Conservation (phyloP, 2,888 invertebrate genomes). For the Caenorhabditis auriculariae region DNA sequence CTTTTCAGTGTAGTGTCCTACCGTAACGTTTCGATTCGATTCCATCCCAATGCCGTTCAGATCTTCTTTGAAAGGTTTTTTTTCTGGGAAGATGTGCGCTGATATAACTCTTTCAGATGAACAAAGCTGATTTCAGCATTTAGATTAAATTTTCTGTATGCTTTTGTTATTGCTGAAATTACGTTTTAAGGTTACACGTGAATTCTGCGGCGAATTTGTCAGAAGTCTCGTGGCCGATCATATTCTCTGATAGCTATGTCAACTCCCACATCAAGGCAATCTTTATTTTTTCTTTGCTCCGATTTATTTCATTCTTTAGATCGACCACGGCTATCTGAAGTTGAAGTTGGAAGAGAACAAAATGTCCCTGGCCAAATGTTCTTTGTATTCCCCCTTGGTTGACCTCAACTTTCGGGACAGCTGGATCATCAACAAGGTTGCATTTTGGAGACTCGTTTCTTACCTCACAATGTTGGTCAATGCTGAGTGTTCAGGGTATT, state of each 20-base stretch:
- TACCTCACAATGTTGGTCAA: no score
- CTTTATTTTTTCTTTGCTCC: background rate
- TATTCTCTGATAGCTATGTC: conserved; percentile 33
- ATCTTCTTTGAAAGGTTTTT: conserved; percentile 28
- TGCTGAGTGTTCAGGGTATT: conserved; percentile 16
- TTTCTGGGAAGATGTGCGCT: background rate
- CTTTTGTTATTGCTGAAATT: background rate
- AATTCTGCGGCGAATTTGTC: conserved; percentile 35
- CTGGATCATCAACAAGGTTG: conserved; percentile 27
- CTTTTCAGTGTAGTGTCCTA: conserved; percentile 35
- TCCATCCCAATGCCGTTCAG: conserved; percentile 31
- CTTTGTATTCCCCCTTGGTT: conserved; percentile 16
- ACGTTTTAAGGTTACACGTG: conserved; percentile 23
- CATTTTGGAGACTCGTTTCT: background rate
- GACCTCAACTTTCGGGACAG: conserved; percentile 22
- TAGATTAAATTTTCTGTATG: background rate
- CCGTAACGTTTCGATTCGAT: conserved; percentile 42
- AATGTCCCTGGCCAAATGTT: conserved; percentile 28
- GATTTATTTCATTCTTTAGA: conserved; percentile 6
- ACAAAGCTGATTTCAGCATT: background rate
- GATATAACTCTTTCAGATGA: background rate
- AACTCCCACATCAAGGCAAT: conserved; percentile 31
- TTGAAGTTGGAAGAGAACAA: conserved; percentile 31
- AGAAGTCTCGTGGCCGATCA: conserved; percentile 44
- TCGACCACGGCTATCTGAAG: conserved; percentile 31